Base-by-base conservation (phyloP, 2,113 vertebrate species). In the Peromyscus polionotus region DNA sequence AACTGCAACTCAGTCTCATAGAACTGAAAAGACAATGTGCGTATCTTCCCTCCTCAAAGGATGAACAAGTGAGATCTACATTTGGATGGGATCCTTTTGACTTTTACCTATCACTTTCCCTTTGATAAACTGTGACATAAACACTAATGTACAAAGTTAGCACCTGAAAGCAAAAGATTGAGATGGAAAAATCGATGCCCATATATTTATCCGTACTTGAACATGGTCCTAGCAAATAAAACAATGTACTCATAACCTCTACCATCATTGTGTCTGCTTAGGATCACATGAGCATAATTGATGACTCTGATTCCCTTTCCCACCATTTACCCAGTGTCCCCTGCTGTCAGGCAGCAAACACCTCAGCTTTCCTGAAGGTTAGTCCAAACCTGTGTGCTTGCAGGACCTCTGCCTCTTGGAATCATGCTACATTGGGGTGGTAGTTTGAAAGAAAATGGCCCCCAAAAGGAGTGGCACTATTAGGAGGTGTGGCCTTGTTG, bases 61-160 rank as follows among this genome's bases (percentile, higher is more conserved):
- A 81, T 83, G 73, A 39, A 20, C 67, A 59, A 80, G 10, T 54
- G 61, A 81, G 77, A 93, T 73, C 7, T 51, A 77, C 36, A 59
- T 77, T 94, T 67, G 42, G 19, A 20, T 89, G 28, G 33, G 14
- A 36, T 42, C 65, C 6, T 36, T 95, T 92, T 83, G 51, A 39
- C 39, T 91, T 87, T 48, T 45, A 73, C 31, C 54, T 59, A n/a
- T 45, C 33, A 42, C 22, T 85, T 24, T 13, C 51, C 31, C 11
- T 97, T 93, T 90, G 68, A 45, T 92, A 61, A 59, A 31, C 42
- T 77, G 16, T n/a, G 79, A 93, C 42, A 93, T 77, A 95, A 88
- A 93, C 45, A 20, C n/a, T 68, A 93, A 95, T 19, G 39, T 45
- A 13, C 83, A 73, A 90, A 77, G 80, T 84, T 87, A 68, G 63